These are phyloP conservation scores for Orthonychiurus folsomi DNA, from an alignment of 2,888 invertebrate genomes.

Conservation along the genomic window DNA sequence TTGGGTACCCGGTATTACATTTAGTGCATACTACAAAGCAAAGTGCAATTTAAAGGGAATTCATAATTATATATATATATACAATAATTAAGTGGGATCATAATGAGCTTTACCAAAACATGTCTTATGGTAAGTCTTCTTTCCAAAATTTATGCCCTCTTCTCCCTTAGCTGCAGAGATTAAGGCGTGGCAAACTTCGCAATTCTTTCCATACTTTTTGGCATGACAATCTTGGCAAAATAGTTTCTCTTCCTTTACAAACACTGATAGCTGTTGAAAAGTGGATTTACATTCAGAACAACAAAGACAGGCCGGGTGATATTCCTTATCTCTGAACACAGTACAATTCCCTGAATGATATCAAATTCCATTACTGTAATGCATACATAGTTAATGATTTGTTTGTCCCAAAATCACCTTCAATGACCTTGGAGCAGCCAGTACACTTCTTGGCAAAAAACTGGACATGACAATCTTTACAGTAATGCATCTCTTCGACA, in stretches of 20 bases:
- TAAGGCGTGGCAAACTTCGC: background rate
- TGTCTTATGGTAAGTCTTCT: background rate
- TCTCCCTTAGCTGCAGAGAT: background rate
- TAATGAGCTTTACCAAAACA: background rate
- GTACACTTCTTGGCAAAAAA: background rate
- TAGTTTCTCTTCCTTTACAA: background rate
- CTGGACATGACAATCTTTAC: background rate
- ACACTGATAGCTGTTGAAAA: background rate
- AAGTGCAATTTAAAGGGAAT: background rate
- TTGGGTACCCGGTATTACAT: background rate
- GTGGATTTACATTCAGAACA: background rate
- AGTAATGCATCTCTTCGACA: background rate
- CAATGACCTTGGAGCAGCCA: background rate
- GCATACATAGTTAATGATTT: background rate
- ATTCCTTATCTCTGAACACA: background rate
- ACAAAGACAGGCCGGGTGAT: background rate
- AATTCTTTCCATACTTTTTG: background rate
- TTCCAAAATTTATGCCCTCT: background rate
- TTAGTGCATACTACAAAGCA: background rate
- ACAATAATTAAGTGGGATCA: no score
- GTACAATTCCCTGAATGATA: background rate
- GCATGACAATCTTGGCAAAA: background rate
- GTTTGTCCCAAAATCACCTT: background rate
- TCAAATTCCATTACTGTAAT: background rate
- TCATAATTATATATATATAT: no score